Percentiles rank a stretch among this genome's conserved stretches.
phyloP scores from a whole-genome alignment of 2,888 invertebrate genomes.

The Altica lythri region DNA sequence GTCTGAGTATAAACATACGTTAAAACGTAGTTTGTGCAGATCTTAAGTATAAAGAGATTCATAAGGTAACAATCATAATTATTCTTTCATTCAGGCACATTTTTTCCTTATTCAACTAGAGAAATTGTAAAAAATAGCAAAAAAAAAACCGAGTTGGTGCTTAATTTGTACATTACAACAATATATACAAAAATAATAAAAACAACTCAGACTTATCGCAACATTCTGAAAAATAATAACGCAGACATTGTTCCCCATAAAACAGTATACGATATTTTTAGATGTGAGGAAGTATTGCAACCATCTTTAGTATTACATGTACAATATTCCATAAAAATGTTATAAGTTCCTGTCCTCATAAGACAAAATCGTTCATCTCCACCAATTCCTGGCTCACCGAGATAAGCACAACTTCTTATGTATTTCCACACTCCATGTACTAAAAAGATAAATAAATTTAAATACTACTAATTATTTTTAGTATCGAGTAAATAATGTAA shows the following conservation, averaged over 20 bases:
- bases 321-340: conserved; percentile 92
- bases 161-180: too few species aligned
- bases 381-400: conserved; percentile 87
- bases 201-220: conserved; percentile 16
- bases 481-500: too few species aligned
- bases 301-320: conserved; percentile 93
- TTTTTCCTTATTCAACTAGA: too few species aligned
- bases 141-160: too few species aligned
- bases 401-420: conserved; percentile 84
- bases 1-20: too few species aligned
- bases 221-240: conserved; percentile 22
- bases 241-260: conserved; percentile 22
- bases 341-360: conserved; percentile 89
- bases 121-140: too few species aligned
- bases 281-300: conserved; percentile 66
- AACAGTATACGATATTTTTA: conserved; percentile 30
- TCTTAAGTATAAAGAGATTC: too few species aligned
- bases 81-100: too few species aligned
- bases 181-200: background rate
- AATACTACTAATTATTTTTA: too few species aligned
- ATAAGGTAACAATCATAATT: too few species aligned
- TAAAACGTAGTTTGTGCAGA: too few species aligned
- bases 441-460: too few species aligned
- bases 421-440: conserved; percentile 89
- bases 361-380: conserved; percentile 90